Base-by-base conservation (phyloP, 1,140 invertebrate genomes). In the Rhynchophorus ferrugineus region DNA sequence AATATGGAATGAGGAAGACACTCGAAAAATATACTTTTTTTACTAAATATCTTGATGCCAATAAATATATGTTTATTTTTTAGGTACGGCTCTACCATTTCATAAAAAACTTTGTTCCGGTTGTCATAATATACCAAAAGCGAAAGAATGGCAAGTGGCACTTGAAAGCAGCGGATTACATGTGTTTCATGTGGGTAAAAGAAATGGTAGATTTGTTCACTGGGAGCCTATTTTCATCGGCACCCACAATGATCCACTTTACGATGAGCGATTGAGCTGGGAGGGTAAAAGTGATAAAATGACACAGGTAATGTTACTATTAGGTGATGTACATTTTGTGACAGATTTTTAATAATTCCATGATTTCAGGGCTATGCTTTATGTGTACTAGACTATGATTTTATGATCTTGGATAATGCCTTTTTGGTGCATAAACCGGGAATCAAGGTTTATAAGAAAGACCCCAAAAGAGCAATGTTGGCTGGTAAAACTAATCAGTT, bases 171-270 rank as follows among this genome's bases (percentile, higher is more conserved):
- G 76, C 49, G 76, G 78, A 55, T 71, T 94, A 49, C 80, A 83
- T 57, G 80, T 93, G 7, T 93, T 92, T 68, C 84, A 89, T 62
- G 80, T 87, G 2, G 89, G 89, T 3, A 91, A 92, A 62, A 73
- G 90, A 17, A 82, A 76, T 2, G 85, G 87, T 11, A 80, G 79
- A 48, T 87, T 82, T 64, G 75, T 87, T 16, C 86, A 89, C 64
- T 94, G 91, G 91, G 90, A 93, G 69, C 90, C 90, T 1, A 90
- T 91, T 57, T 91, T 86, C 58, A 90, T 91, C 53, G 89, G 88
- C 17, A 90, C 87, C 0, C 83, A 90, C 68, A 73, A 80, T 6
- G 91, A 94, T 64, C 91, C 91, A 0, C 74, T 89, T 44, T 95
- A 94, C 64, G 91, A 94, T 58, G 84, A 91, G 65, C 75, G 89